Percentiles rank a stretch among this genome's conserved stretches.
Evolutionary conservation across 2,888 invertebrate genomes (phyloP).

Genomic region (Cosmia pyralina): DNA sequence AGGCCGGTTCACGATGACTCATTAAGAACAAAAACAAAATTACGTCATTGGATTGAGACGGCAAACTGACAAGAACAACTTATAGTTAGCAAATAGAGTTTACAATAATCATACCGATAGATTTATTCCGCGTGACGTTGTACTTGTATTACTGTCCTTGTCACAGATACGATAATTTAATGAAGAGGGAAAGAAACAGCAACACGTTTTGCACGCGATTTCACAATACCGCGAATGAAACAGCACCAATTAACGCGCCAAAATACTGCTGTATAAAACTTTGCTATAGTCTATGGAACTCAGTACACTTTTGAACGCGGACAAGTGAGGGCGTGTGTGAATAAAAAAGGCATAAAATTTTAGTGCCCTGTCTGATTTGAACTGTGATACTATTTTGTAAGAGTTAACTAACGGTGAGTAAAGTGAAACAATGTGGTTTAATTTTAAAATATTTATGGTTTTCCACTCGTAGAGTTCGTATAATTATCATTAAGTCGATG

Average conservation of each 20-base stretch:
- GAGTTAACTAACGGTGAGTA: constrained; percentile 63
- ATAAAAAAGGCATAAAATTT: constrained; percentile 28
- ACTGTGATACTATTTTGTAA: constrained; percentile 70
- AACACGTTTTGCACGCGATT: constrained; percentile 30
- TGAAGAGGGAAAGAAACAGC: constrained; percentile 32
- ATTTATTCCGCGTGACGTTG: constrained; percentile 27
- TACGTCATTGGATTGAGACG: constrained; percentile 47
- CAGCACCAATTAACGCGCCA: constrained; percentile 52
- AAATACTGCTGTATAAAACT: constrained; percentile 44
- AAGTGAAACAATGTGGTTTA: constrained; percentile 27
- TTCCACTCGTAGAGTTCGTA: constrained; percentile 10
- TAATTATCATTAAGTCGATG: constrained; percentile 8
- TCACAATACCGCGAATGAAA: constrained; percentile 36
- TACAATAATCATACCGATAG: constrained; percentile 28
- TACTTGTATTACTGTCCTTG: constrained; percentile 28
- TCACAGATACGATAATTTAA: constrained; percentile 20
- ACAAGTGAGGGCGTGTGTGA: constrained; percentile 45
- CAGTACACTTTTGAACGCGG: constrained; percentile 54
- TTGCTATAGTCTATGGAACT: constrained; percentile 26
- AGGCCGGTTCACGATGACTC: constrained; percentile 48
- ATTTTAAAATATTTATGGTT: constrained; percentile 24
- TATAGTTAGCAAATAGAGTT: constrained; percentile 6
- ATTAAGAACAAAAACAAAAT: constrained; percentile 55
- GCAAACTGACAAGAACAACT: constrained; percentile 20
- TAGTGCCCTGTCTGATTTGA: constrained; percentile 45